phyloP scores from a whole-genome alignment of 2,888 invertebrate genomes.

The Glyphotaelius pellucidus region DNA sequence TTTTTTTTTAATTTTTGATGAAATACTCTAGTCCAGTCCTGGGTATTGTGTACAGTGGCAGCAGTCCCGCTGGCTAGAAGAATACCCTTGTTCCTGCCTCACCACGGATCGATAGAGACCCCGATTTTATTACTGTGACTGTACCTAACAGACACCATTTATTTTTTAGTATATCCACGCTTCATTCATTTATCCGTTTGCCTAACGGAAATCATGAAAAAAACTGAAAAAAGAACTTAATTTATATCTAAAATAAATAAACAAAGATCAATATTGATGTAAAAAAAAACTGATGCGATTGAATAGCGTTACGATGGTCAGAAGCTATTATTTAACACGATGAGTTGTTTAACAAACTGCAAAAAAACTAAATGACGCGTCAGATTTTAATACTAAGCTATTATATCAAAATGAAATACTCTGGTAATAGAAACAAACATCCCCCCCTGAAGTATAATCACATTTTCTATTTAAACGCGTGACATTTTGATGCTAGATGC shows the following conservation, averaged over 20 bases:
- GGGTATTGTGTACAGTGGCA: slow-evolving; percentile 25
- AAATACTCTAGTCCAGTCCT: neutral
- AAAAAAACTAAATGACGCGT: neutral
- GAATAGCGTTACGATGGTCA: slow-evolving; percentile 46
- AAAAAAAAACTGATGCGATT: slow-evolving; percentile 14
- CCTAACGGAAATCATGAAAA: slow-evolving; percentile 59
- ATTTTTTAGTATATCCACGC: slow-evolving; percentile 56
- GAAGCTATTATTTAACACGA: slow-evolving; percentile 7
- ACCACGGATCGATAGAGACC: slow-evolving; percentile 54
- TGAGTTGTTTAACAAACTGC: neutral
- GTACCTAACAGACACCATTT: slow-evolving; percentile 44
- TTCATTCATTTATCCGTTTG: slow-evolving; percentile 55
- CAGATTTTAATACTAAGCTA: neutral
- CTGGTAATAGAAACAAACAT: neutral
- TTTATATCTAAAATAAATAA: slow-evolving; percentile 52
- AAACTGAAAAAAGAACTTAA: slow-evolving; percentile 46
- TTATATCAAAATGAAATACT: neutral
- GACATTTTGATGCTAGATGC: too few species aligned
- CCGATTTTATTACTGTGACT: slow-evolving; percentile 53
- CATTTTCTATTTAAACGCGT: neutral
- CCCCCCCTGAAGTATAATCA: neutral
- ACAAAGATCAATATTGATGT: slow-evolving; percentile 45
- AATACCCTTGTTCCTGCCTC: slow-evolving; percentile 54
- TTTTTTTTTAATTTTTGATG: neutral
- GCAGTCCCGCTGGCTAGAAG: slow-evolving; percentile 52